These are phyloP conservation scores for Perca fluviatilis DNA, from an alignment of 2,113 vertebrate species.

Conservation along the genomic window DNA sequence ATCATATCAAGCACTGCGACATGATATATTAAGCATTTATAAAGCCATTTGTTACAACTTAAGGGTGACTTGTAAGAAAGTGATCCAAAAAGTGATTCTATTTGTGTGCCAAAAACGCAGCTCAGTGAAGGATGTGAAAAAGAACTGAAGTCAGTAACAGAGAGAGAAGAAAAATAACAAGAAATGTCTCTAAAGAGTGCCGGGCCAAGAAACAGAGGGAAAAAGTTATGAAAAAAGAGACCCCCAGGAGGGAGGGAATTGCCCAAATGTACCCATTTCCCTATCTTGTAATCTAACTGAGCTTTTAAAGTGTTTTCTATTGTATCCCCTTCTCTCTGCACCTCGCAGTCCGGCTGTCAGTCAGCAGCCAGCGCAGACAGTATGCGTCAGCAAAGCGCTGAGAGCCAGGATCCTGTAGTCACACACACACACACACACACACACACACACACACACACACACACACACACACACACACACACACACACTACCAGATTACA, in stretches of 20 bases:
- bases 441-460: slow-evolving; percentile 8
- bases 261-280: slow-evolving; percentile 17
- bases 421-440: slow-evolving; percentile 15
- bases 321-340: slow-evolving; percentile 40
- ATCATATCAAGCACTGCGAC: background rate
- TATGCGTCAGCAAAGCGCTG: slow-evolving; percentile 55
- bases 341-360: slow-evolving; percentile 45
- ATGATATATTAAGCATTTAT: background rate
- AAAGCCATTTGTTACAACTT: background rate
- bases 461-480: background rate
- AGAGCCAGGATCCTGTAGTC: slow-evolving; percentile 50
- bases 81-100: background rate
- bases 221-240: background rate
- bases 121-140: background rate
- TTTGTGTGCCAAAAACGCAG: background rate
- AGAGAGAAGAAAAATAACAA: background rate
- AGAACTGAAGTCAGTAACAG: background rate
- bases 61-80: background rate
- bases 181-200: slow-evolving; percentile 10
- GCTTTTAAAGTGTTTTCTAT: slow-evolving; percentile 66
- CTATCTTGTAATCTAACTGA: slow-evolving; percentile 68
- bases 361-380: slow-evolving; percentile 56
- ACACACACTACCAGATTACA: background rate
- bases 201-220: slow-evolving; percentile 14
- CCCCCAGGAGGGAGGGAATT: slow-evolving; percentile 6